These are phyloP conservation scores for Scarus forsteni DNA, from an alignment of 2,797 vertebrate species.

Conservation along the genomic window DNA sequence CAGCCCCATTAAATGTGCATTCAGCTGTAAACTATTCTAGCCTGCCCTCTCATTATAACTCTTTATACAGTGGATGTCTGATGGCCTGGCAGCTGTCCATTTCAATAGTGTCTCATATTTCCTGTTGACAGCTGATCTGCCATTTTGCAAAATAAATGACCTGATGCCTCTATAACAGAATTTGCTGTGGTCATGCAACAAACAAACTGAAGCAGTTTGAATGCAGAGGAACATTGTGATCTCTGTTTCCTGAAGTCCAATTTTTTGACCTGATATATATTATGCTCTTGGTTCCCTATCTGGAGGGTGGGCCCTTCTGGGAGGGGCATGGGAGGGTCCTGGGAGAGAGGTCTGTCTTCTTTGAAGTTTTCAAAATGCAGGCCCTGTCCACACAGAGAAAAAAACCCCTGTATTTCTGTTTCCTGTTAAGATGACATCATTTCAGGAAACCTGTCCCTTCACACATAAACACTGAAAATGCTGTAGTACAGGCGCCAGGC, in stretches of 20 bases:
- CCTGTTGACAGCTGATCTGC: not conserved
- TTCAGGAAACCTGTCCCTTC: too few relatives aligned
- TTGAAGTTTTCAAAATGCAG: too few relatives aligned
- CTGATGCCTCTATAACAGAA: not conserved
- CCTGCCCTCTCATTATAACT: not conserved
- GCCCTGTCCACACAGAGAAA: too few relatives aligned
- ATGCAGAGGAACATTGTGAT: not conserved
- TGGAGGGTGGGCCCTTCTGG: too few relatives aligned
- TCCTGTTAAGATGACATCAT: too few relatives aligned
- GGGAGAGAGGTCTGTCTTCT: too few relatives aligned
- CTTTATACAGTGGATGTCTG: not conserved
- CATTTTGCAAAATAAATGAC: not conserved
- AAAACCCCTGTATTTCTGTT: too few relatives aligned
- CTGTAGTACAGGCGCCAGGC: too few relatives aligned
- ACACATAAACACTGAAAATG: too few relatives aligned
- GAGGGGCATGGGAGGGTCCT: too few relatives aligned
- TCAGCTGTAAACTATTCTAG: not conserved
- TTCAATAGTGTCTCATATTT: not conserved
- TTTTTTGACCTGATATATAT: too few relatives aligned
- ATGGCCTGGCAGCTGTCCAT: slow-evolving; percentile 10
- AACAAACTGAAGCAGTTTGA: not conserved
- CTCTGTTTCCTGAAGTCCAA: not conserved
- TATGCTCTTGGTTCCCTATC: not conserved
- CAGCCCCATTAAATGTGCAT: slow-evolving; percentile 5
- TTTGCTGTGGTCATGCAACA: not conserved